Evolutionary conservation across 2,113 vertebrate genomes (phyloP).

Genomic region (Erpornis zantholeuca): DNA sequence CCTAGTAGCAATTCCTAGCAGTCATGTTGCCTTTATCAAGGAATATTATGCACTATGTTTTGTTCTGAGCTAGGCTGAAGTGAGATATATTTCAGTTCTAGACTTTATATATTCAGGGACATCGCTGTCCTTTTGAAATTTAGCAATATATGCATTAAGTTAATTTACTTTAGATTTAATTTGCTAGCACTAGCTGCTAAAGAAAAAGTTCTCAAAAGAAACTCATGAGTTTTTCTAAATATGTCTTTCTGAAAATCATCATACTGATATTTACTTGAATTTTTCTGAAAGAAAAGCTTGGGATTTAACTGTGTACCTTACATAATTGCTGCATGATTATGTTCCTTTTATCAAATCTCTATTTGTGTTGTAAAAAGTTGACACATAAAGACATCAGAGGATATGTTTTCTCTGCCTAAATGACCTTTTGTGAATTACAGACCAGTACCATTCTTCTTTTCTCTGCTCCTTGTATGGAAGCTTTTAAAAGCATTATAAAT

Average conservation of each 20-base stretch:
- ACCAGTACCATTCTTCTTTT: background rate
- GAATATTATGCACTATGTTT: background rate
- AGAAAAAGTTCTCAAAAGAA: background rate
- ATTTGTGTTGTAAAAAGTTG: background rate
- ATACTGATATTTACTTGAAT: background rate
- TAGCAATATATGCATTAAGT: background rate
- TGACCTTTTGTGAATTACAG: background rate
- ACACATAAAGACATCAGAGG: background rate
- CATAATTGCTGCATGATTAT: background rate
- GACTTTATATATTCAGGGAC: background rate
- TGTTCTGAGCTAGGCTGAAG: background rate
- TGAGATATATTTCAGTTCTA: background rate
- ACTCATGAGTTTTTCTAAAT: background rate
- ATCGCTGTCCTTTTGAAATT: background rate
- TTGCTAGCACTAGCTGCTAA: background rate
- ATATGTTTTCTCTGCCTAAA: background rate
- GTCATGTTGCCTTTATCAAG: background rate
- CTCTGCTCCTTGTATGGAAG: background rate
- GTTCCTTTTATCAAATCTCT: background rate
- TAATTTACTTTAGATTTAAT: background rate
- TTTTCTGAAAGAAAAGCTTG: background rate
- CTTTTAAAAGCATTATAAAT: conserved; percentile 45
- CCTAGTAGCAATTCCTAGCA: background rate
- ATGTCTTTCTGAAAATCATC: background rate
- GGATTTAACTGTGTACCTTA: background rate